Base-by-base conservation (phyloP, 2,888 invertebrate species). In the Cordylochernes scorpioides region DNA sequence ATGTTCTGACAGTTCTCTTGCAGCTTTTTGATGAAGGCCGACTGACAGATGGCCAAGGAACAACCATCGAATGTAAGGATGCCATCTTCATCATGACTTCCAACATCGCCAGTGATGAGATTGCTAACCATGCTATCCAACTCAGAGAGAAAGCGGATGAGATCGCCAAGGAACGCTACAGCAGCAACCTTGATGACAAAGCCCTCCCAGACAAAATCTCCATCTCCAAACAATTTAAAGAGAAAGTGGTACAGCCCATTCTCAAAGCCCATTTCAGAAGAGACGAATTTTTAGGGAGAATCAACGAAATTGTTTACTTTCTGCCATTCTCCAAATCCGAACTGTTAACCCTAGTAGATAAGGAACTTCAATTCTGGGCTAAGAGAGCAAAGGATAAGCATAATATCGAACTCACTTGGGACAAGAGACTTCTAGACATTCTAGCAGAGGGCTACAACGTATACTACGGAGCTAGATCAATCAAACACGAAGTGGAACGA, bases 221-320 rank as follows among this genome's bases (percentile, higher is more conserved):
- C 33, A 68, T 75, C 14, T 48, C 56, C 3, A 48, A 48, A 37
- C 43, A 50, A 43, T 84, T 84, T 54, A 82, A 82, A 53, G 80
- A 82, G 50, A 59, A 64, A 48, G 72, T 78, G 34, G 52, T 84
- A 5, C 67, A 73, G 32, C 80, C 78, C 2, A 82, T 82, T 47
- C 56, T 84, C 32, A 82, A 82, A 47, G 54, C 54, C 22, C 75
- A 80, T 55, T 84, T 84, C 52, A 64, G 68, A 28, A 60, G 82
- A 35, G 82, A 84, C 54, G 82, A 84, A 55, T 84, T 84, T 59
- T 59, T 84, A 16, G 84, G 84, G 1, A 61, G 84, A 42, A 84
- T 84, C 48, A 84, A 82, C 55, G 84, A 84, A 59, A 75, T 84
- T 9, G 75, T 84, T 17, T 84, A 84, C 51, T 84, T 84, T 53